Evolutionary conservation across 1,140 invertebrate genomes (phyloP), one percentile per base, ranked within the genome.

Genomic region (Pomacea maculata): DNA sequence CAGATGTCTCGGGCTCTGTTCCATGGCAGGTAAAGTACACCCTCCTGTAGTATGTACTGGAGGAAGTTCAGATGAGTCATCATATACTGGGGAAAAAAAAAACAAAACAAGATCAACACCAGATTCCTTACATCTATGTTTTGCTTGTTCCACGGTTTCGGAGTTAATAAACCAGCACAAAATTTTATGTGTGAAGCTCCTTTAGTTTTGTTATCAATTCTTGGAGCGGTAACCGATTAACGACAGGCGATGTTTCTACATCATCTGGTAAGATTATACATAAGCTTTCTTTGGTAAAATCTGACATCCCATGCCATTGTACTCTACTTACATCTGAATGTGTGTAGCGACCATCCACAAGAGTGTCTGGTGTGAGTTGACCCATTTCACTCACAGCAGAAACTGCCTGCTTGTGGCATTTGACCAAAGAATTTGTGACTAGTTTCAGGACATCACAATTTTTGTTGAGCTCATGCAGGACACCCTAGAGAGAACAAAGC

Each of bases 11-110:
- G 89, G 64, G 92, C 92, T 78, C 92, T 84, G 70, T 87, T 88
- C 92, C 92, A 93, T 25, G 90, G 88, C 70, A 93, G 84, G 86
- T 93, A 93, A 11, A 93, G 86, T 74, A 92, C 91, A 52, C 92
- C 92, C 81, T 93, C 92, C 89, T 93, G 92, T 54, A 93, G 86
- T 34, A 93, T 84, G 85, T 93, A 93, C 80, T 92, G 90, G 52
- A 93, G 86, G 83, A 93, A 92, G 71, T 91, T 90, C 55, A 93
- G 85, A 84, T 93, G 93, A n/a, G 87, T 89, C 15, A 86, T 85
- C 65, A 93, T 86, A 86, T 91, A 92, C 92, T 93, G 89, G 15
- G 55, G 55, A 14, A 61, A 61, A 61, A 61, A 45, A 61, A 61
- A 61, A 1, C 57, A 4, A 4, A 17, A 14, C 4, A 11, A 61